Evolutionary conservation across 2,113 vertebrate genomes (phyloP), one percentile per base, ranked within the genome.

Genomic region (Craseonycteris thonglongyai): DNA sequence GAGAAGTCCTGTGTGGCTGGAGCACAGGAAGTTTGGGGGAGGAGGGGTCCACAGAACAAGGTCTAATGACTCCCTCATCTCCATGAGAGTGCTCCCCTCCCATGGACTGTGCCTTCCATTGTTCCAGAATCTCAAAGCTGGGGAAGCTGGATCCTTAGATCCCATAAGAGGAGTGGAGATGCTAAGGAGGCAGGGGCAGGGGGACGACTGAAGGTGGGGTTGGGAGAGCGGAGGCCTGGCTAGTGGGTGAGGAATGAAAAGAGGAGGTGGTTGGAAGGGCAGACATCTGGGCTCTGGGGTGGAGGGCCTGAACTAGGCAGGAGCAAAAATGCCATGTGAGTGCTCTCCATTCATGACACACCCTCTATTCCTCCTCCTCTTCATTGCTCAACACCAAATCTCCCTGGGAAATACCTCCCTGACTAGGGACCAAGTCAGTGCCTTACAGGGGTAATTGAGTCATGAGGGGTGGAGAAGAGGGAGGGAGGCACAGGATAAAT

Each of bases 361-460:
- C 54, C 45, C 30, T 56, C 61, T 68, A 82, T 90, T 83, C 93
- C 86, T 96, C 95, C 95, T 90, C 89, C 80, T 96, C 49, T 71
- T 68, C 35, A 33, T 97, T 97, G 93, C 97, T 94, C 95, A 97
- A 97, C 16, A 51, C 45, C 90, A 95, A 49, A 97, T 94, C 90
- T 96, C 45, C 86, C 94, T 96, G 95, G 88, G 92, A 97, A 97
- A 90, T 90, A 92, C 93, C 81, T 94, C 63, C 84, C 65, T 92
- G 84, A 86, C 89, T 83, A 42, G 74, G 58, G 92, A 95, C 81
- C 42, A 82, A 95, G 88, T 88, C 81, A 84, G 82, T 88, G 85
- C 87, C 95, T 96, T 78, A 49, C 58, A 88, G 76, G 59, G 61
- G 92, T 47, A 65, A 91, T 12, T 97, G 97, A 97, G 95, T 97